A percentile compares a stretch with the other conserved stretches of the same genome.
Evolutionary conservation across 1,140 invertebrate species (phyloP).

Genomic region (Papilio helenus): DNA sequence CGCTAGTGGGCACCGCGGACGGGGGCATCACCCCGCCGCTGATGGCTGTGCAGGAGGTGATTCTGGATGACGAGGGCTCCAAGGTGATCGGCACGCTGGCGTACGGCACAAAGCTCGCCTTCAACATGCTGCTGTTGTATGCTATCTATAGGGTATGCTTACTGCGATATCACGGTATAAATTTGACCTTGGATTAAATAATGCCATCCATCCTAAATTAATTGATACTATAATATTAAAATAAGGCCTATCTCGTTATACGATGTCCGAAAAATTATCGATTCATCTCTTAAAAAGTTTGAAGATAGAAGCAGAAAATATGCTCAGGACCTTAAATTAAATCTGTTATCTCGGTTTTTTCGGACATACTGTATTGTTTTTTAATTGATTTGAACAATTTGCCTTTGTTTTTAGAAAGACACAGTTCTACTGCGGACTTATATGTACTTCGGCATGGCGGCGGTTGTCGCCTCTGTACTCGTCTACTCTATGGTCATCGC

Average conservation of each 20-base stretch:
- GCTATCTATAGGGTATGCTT: constrained; percentile 58
- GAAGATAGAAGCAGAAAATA: too few species aligned
- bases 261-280: too few species aligned
- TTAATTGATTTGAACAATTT: too few species aligned
- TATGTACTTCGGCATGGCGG: constrained; percentile 52
- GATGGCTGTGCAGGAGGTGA: constrained; percentile 51
- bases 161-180: background rate
- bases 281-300: too few species aligned
- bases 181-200: background rate
- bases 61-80: constrained; percentile 54
- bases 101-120: constrained; percentile 53
- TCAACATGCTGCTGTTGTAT: constrained; percentile 54
- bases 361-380: too few species aligned
- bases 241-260: too few species aligned
- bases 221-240: too few species aligned
- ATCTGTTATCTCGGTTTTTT: too few species aligned
- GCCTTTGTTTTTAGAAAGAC: constrained; percentile 51
- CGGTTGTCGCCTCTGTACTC: constrained; percentile 44
- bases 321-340: too few species aligned
- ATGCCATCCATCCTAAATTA: too few species aligned
- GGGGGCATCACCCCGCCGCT: constrained; percentile 54
- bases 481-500: constrained; percentile 65
- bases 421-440: constrained; percentile 53
- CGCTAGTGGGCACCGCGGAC: constrained; percentile 54
- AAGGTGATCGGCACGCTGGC: constrained; percentile 54